Conservation (phyloP, 2,113 vertebrate species). For the Antechinus stuartii region DNA sequence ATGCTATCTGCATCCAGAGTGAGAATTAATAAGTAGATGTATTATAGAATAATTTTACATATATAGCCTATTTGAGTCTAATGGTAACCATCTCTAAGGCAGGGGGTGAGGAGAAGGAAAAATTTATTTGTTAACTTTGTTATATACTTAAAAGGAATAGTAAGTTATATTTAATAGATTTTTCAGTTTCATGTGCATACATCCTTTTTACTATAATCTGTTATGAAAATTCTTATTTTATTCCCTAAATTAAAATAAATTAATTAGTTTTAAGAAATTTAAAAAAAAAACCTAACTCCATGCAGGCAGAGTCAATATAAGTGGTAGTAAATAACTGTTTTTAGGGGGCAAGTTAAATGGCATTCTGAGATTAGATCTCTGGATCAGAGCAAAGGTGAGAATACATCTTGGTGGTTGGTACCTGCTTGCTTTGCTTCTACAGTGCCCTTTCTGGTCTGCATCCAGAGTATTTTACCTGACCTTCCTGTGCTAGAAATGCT, state of each 20-base stretch:
- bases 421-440: not conserved
- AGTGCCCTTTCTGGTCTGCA: not conserved
- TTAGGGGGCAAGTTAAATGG: not conserved
- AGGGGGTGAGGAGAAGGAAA: not conserved
- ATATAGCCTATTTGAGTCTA: not conserved
- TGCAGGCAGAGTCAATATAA: not conserved
- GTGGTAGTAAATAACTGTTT: not conserved
- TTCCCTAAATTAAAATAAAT: not conserved
- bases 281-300: not conserved
- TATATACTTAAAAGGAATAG: not conserved
- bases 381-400: not conserved
- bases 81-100: not conserved
- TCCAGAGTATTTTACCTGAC: not conserved
- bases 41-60: not conserved
- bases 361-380: not conserved
- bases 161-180: not conserved
- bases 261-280: not conserved
- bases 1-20: not conserved
- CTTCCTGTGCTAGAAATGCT: not conserved
- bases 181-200: not conserved
- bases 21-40: not conserved
- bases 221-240: not conserved
- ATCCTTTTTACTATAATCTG: not conserved
- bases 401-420: not conserved
- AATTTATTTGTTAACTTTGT: not conserved